Base-by-base conservation (phyloP, 53 echinoderm and acorn worm genomes). In the Echinometra lucunter region DNA sequence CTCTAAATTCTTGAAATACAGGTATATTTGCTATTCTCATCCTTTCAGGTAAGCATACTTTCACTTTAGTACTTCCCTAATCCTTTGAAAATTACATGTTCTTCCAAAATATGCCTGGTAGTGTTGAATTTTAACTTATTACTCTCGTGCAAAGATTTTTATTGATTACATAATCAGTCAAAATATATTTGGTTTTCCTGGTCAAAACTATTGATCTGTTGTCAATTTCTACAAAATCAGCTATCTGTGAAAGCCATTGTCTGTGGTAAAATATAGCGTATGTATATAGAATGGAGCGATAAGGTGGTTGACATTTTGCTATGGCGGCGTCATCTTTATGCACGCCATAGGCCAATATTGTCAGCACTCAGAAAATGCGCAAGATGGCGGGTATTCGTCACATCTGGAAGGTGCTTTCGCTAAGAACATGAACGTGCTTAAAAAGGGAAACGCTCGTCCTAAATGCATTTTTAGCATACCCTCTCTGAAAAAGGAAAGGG, bases 331-430 rank as follows among this genome's bases (percentile, higher is more conserved):
- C 78, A 78, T 78, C 75, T 78, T 78, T 78, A 78, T 78, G 42
- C 78, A 78, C 78, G 40, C 78, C 42, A 42, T 42, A 38, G 40
- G 78, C 40, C 78, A 78, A 78, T 78, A 78, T 78, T 78, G 35
- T 10, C 38, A 78, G 42, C 78, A 78, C 78, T 78, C 35, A 72
- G 27, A 38, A 23, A 78, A 23, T 19, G 78, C 40, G 42, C 78
- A 78, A 78, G 78, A 78, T 78, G 78, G 78, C 78, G 78, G 75
- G 23, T 23, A 78, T 42, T 40, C 18, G 23, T 38, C 78, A 78
- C 78, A 78, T 78, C 78, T 78, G 78, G 78, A 40, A 42, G 18
- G 40, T 38, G 28, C 78, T 3, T 19, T 32, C 37, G 17, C 78
- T 4, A 40, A 19, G 19, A 78, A 78, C 5, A 40, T 17, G 7